A percentile compares a stretch with the other conserved stretches of the same genome.
These are phyloP conservation scores for Lagorchestes hirsutus DNA, from an alignment of 2,797 vertebrate species.

Conservation along the genomic window DNA sequence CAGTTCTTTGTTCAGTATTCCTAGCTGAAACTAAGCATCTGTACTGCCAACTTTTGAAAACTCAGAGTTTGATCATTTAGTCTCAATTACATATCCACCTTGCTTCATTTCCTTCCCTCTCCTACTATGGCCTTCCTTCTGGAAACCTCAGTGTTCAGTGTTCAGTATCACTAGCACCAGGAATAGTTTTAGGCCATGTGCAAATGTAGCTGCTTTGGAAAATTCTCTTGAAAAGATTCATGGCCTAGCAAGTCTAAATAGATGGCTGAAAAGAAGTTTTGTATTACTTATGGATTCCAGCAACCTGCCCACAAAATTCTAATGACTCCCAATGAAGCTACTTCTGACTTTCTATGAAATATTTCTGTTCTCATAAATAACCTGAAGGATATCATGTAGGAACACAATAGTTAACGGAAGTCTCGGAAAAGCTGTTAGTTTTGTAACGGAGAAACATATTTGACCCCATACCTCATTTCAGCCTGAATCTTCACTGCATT, in stretches of 20 bases:
- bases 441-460: slow-evolving; percentile 8
- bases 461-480: not conserved
- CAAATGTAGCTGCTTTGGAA: not conserved
- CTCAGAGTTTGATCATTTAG: not conserved
- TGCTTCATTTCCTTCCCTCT: not conserved
- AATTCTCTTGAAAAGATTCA: not conserved
- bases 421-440: slow-evolving; percentile 27
- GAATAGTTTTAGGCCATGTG: not conserved
- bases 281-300: slow-evolving; percentile 50
- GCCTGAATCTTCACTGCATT: not conserved
- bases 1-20: slow-evolving; percentile 30
- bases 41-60: slow-evolving; percentile 6
- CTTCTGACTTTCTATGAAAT: slow-evolving; percentile 35
- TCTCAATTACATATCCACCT: not conserved
- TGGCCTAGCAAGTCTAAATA: slow-evolving; percentile 41
- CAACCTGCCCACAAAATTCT: slow-evolving; percentile 50
- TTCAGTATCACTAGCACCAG: not conserved
- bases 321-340: slow-evolving; percentile 48
- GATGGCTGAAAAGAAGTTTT: slow-evolving; percentile 28
- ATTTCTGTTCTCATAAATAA: slow-evolving; percentile 56
- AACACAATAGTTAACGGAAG: slow-evolving; percentile 25
- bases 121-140: not conserved
- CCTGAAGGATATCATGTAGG: slow-evolving; percentile 42
- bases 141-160: not conserved
- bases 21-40: slow-evolving; percentile 24